Base-by-base conservation (phyloP, 2,888 invertebrate species). In the Athripsodes cinereus region DNA sequence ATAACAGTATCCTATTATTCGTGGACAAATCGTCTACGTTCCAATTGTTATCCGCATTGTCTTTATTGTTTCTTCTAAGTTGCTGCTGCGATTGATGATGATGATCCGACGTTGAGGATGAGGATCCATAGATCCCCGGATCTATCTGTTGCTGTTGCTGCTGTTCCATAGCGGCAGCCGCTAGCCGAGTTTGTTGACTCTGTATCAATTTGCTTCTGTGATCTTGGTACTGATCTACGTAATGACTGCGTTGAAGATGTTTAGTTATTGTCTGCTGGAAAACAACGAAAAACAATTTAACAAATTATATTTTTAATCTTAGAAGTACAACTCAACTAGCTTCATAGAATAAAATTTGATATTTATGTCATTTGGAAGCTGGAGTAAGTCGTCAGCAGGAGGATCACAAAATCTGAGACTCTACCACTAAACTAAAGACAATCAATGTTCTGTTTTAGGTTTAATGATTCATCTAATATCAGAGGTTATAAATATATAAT, bases 11-110 rank as follows among this genome's bases (percentile, higher is more conserved):
- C 34, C 52, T 58, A 31, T 57, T 57, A n/a, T n/a, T n/a, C n/a
- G n/a, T n/a, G 21, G 58, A 35, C 13, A 47, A 22, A 22, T 57
- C 57, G 1, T 58, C 60, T 11, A 49, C 40, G 31, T 49, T 47
- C 57, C 60, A 52, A 22, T 44, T 52, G 34, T 59, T 62, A 22
- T 60, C 60, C 18, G 20, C 44, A 18, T 62, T 60, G 22, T 49
- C 52, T 22, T 52, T 58, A 20, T 54, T 56, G 22, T 51, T 60
- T n/a, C 55, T 49, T 19, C 22, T 50, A 6, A 35, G 55, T 26
- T 26, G 26, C 10, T 26, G 18, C 52, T 55, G 16, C 47, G 19
- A n/a, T 31, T 47, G 20, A 18, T 49, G 35, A 21, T 55, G 48
- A 21, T 31, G 44, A 18, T 53, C 53, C 16, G 52, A 13, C 13